Percentiles rank a stretch among this genome's conserved stretches.
Evolutionary conservation across 2,797 vertebrate genomes (phyloP).

Genomic region (Trichosurus vulpecula): DNA sequence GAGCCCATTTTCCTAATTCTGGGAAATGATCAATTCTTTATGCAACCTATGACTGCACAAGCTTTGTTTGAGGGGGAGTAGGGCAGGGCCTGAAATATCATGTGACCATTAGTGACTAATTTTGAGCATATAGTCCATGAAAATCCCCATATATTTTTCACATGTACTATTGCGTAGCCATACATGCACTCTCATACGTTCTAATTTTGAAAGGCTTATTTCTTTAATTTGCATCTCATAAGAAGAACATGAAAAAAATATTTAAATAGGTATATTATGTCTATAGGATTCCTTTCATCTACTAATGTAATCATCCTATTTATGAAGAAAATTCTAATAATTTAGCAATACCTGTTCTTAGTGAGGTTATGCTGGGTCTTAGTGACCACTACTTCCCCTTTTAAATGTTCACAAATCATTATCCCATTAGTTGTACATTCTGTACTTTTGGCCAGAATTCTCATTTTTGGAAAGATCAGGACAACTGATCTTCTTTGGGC

Average conservation of each 20-base stretch:
- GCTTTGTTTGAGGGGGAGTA: no score
- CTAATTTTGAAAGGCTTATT: no score
- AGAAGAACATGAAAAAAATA: neutral
- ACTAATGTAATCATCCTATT: neutral
- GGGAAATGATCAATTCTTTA: no score
- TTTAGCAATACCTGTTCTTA: neutral
- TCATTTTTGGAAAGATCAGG: neutral
- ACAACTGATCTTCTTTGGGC: neutral
- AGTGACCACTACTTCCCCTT: neutral
- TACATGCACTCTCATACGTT: no score
- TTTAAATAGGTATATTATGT: neutral
- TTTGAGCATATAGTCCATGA: no score
- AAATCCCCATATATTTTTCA: no score
- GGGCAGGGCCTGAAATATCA: no score
- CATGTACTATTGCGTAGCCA: no score
- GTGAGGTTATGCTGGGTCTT: neutral
- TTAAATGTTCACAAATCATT: neutral
- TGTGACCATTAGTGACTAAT: no score
- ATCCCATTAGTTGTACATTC: neutral
- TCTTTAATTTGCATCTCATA: neutral
- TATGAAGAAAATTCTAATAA: neutral
- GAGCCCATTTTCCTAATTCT: no score
- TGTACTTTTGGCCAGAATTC: neutral
- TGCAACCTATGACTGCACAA: no score
- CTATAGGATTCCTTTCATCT: neutral